Base-by-base conservation (phyloP, 2,113 vertebrate species). In the Dicentrarchus labrax region DNA sequence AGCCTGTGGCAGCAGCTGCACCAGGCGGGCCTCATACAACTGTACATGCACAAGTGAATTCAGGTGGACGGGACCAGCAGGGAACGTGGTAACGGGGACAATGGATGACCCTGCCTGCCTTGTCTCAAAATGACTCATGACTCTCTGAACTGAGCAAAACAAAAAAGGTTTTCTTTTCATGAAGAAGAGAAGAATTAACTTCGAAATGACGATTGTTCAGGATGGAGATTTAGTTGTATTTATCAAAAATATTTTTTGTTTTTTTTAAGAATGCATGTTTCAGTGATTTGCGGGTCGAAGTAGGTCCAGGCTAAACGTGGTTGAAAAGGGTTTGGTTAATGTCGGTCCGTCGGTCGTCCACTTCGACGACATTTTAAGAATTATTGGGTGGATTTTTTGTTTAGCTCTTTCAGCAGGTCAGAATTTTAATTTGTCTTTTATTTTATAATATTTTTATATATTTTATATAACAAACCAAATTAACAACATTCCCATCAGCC, bases 1-100 rank as follows among this genome's bases (percentile, higher is more conserved):
- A 22, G 0, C 0, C 86, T 96, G 54, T 97, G 96, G 96, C 95
- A 96, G 87, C 76, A 87, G 78, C 94, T 96, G 69, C 94, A 96
- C 77, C 39, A 75, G 4, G 90, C 86, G 0, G 93, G 94, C 4
- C 92, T 96, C 67, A 69, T 97, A 0, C 61, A 3, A 0, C 95
- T 97, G 11, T 96, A 95, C 93, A 95, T 92, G 94, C 89, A 64
- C 22, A 0, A 72, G 8, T 84, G 78, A 93, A 19, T 12, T 1
- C 0, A 30, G 7, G 17, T 11, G 1, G 6, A 62, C 0, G 4
- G 38, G 2, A 0, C 17, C 41, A 0, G 36, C 2, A 2, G 3
- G 36, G 22, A 38, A 10, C 4, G 3, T 2, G 8, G 21, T 2
- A 6, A 24, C 8, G 0, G 62, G 62, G 24, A 39, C 1, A 12